Percentiles rank a stretch among this genome's conserved stretches.
phyloP scores from a whole-genome alignment of 2,797 vertebrate genomes.

The Brachyalestes nurse region DNA sequence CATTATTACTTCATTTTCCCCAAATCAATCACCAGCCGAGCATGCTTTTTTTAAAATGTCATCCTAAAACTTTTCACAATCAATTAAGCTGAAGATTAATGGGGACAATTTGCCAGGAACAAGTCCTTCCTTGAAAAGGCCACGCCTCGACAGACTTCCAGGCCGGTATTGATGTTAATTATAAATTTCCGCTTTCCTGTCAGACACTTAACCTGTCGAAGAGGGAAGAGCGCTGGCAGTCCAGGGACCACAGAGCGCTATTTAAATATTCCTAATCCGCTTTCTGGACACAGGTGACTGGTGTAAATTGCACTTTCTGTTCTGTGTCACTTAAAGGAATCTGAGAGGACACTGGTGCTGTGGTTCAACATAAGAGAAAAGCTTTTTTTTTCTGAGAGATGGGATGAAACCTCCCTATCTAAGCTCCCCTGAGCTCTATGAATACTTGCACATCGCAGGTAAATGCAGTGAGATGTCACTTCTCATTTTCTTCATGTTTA shows the following conservation, averaged over 20 bases:
- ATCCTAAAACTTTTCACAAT: constrained; percentile 85
- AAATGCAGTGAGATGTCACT: constrained; percentile 57
- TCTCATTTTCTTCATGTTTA: constrained; percentile 58
- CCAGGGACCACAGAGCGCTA: constrained; percentile 37
- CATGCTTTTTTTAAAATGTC: constrained; percentile 82
- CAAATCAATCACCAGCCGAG: constrained; percentile 79
- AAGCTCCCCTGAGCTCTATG: constrained; percentile 30
- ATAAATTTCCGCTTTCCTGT: constrained; percentile 70
- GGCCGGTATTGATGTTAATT: constrained; percentile 70
- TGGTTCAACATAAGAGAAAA: constrained; percentile 23
- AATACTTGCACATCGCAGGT: constrained; percentile 50
- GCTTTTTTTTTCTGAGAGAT: constrained; percentile 23
- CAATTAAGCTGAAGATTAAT: constrained; percentile 85
- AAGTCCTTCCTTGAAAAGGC: constrained; percentile 73
- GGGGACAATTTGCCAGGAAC: constrained; percentile 82
- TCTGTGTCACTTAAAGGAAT: constrained; percentile 55
- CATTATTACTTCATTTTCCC: constrained; percentile 78
- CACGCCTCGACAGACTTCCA: constrained; percentile 69
- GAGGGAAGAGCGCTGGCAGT: constrained; percentile 49
- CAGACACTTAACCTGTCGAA: constrained; percentile 70
- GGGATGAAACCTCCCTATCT: constrained; percentile 15
- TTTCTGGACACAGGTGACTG: constrained; percentile 58
- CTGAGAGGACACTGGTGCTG: constrained; percentile 30
- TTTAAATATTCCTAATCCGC: constrained; percentile 61
- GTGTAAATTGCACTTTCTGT: constrained; percentile 55